Conservation (phyloP, 2,113 vertebrate genomes). For the Paratilapia polleni region DNA sequence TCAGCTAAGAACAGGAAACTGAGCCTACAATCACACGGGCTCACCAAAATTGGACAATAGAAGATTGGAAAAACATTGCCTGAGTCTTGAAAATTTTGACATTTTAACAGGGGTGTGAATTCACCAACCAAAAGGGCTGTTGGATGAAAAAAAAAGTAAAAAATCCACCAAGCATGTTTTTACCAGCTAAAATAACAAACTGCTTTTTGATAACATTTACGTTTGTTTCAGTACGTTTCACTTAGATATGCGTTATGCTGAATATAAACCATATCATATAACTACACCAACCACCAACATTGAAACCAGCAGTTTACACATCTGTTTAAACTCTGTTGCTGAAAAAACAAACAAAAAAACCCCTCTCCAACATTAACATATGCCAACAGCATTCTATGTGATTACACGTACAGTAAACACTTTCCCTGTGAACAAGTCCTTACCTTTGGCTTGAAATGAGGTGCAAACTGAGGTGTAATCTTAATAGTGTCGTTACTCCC, state of each 20-base stretch:
- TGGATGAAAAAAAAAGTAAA: no score
- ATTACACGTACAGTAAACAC: background rate
- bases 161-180: no score
- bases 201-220: background rate
- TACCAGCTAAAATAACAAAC: background rate
- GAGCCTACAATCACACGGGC: no score
- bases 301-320: background rate
- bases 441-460: conserved; percentile 88
- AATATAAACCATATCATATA: background rate
- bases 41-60: no score
- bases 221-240: background rate
- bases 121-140: no score
- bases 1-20: no score
- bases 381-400: background rate
- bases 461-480: conserved; percentile 88
- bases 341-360: background rate
- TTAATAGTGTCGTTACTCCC: conserved; percentile 98
- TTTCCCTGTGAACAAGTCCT: no score
- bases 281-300: background rate
- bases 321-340: no score
- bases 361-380: no score
- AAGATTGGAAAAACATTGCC: no score
- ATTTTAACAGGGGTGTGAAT: no score
- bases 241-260: background rate
- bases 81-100: no score